Conservation (phyloP, 2,888 invertebrate species). For the Ophion slaviceki region DNA sequence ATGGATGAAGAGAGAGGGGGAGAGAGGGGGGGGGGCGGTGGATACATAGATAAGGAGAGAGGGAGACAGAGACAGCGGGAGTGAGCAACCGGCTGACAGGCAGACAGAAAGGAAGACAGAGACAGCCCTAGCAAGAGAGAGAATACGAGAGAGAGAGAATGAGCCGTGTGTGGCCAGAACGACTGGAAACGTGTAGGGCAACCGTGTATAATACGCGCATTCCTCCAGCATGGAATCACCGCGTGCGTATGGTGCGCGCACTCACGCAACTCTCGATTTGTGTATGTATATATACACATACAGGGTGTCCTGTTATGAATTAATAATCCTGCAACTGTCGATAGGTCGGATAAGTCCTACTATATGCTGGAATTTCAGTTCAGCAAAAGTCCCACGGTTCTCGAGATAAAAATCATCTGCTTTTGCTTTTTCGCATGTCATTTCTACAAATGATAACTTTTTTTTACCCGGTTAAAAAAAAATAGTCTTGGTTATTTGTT, state of each 20-base stretch:
- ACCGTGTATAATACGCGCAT: constrained; percentile 66
- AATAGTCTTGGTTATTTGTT: too few relatives aligned
- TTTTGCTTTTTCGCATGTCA: too few relatives aligned
- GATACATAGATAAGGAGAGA: not conserved
- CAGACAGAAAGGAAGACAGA: not conserved
- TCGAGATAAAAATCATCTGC: too few relatives aligned
- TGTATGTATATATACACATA: constrained; percentile 15
- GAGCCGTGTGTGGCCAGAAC: constrained; percentile 39
- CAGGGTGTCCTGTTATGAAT: too few relatives aligned
- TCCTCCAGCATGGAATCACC: constrained; percentile 70
- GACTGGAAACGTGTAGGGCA: constrained; percentile 61
- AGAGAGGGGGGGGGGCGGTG: too few relatives aligned
- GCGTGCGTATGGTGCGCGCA: constrained; percentile 46
- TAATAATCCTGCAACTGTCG: too few relatives aligned
- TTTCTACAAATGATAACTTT: too few relatives aligned
- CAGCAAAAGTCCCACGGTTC: too few relatives aligned
- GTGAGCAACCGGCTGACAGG: not conserved
- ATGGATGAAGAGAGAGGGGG: not conserved
- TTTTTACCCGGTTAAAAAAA: too few relatives aligned
- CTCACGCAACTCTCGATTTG: constrained; percentile 54
- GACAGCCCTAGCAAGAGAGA: too few relatives aligned
- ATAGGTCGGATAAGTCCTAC: too few relatives aligned
- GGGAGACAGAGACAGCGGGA: not conserved
- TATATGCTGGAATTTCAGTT: too few relatives aligned
- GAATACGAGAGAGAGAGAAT: constrained; percentile 11